These are phyloP conservation scores for Campoletis sonorensis DNA, from an alignment of 1,140 invertebrate genomes.

Conservation along the genomic window DNA sequence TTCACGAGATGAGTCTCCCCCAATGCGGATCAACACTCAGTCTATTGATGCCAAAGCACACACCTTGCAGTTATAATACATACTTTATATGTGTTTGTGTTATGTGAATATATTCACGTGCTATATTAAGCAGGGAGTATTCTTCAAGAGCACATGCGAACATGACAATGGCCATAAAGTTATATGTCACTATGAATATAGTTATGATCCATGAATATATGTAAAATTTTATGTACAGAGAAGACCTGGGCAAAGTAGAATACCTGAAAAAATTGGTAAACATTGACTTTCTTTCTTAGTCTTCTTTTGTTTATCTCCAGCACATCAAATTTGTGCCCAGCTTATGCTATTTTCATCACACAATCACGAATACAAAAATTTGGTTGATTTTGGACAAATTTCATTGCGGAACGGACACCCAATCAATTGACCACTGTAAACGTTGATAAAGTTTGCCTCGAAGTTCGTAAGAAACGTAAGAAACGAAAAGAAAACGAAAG, in stretches of 20 bases:
- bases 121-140: neutral
- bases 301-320: too few species aligned
- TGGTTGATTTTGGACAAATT: too few species aligned
- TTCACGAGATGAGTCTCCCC: neutral
- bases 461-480: too few species aligned
- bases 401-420: too few species aligned
- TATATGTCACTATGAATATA: slow-evolving; percentile 41
- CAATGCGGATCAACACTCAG: neutral
- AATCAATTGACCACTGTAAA: too few species aligned
- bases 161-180: slow-evolving; percentile 39
- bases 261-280: too few species aligned
- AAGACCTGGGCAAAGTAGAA: neutral
- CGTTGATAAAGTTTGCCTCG: too few species aligned
- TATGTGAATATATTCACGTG: neutral
- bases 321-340: too few species aligned
- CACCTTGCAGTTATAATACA: neutral
- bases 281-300: too few species aligned
- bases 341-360: too few species aligned
- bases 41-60: slow-evolving; percentile 18
- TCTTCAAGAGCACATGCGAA: slow-evolving; percentile 8
- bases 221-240: neutral
- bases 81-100: neutral
- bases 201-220: slow-evolving; percentile 9
- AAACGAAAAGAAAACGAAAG: too few species aligned
- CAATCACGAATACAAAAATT: too few species aligned